phyloP scores from a whole-genome alignment of 2,113 vertebrate genomes.

The Ascaphus truei region DNA sequence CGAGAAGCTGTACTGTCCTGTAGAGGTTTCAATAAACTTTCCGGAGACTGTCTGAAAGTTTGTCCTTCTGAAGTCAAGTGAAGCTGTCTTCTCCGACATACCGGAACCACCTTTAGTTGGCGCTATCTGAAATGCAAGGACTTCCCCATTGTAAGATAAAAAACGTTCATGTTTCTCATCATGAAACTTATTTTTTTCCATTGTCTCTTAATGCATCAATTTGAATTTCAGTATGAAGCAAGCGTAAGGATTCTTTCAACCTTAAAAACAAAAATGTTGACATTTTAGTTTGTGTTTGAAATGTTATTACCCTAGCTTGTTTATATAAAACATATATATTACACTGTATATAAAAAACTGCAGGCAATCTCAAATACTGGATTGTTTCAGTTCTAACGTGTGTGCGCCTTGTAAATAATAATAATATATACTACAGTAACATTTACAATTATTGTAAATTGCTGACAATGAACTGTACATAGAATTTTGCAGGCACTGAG shows the following conservation, averaged over 20 bases:
- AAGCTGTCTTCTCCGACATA: conserved; percentile 24
- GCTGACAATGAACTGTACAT: too few species aligned
- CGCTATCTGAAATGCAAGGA: conserved; percentile 68
- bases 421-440: too few species aligned
- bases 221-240: not conserved
- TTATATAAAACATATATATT: too few species aligned
- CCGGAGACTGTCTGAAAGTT: conserved; percentile 56
- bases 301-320: too few species aligned
- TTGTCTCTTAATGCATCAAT: not conserved
- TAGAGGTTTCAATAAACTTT: conserved; percentile 62
- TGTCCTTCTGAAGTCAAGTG: conserved; percentile 62
- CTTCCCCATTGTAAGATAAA: conserved; percentile 69
- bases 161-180: conserved; percentile 44
- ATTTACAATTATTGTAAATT: too few species aligned
- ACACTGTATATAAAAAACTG: too few species aligned
- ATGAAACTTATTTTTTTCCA: conserved; percentile 35
- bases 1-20: conserved; percentile 48
- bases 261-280: conserved; percentile 34
- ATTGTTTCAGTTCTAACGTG: too few species aligned
- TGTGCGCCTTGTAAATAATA: too few species aligned
- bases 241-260: conserved; percentile 1
- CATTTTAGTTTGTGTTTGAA: too few species aligned
- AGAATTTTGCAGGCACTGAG: too few species aligned
- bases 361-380: too few species aligned
- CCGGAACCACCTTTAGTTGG: conserved; percentile 25